Base-by-base conservation (phyloP, 1,140 invertebrate species). In the Calycopis cecrops region DNA sequence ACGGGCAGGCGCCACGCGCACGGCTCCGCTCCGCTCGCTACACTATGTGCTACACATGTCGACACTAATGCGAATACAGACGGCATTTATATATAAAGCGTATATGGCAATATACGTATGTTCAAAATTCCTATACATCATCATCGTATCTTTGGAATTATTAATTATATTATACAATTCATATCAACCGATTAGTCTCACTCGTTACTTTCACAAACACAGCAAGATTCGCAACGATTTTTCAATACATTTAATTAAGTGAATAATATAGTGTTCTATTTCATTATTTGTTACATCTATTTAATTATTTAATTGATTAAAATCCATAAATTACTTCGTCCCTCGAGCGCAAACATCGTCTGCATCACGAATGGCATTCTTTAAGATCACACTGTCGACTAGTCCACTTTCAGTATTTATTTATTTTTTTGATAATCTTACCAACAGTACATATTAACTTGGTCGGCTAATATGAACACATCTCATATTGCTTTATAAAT, bases 121-220 rank as follows among this genome's bases (percentile, higher is more conserved):
- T 82, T 80, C 79, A 84, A 80, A 84, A 82, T 82, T 79, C 77
- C 75, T 73, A 66, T 73, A 63, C 21, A 28, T 28, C 21, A 28
- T 28, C 21, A 28, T 59, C 28, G 33, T 59, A 58, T 73, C 67
- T 77, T 81, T 78, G 66, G 72, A 67, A 71, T 67, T 67, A 72
- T 59, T 65, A 50, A 67, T 65, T 65, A 73, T 55, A 62, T 52
- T 40, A 42, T 52, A 14, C 14, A 14, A 16, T 44, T 37, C 14
- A 16, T 4, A 9, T 44, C 16, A 9, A 44, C 14, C 21, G 21
- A 28, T 28, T 3, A 28, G 21, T 28, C 2, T 28, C 40, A 44
- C 40, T 16, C 14, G 40, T 28, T 28, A 28, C 21, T 44, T 44
- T 14, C 40, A 44, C 40, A 44, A 16, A 17, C 40, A 44, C 40